Evolutionary conservation across 2,888 invertebrate genomes (phyloP), one percentile per base, ranked within the genome.

Genomic region (Malachius bipustulatus): DNA sequence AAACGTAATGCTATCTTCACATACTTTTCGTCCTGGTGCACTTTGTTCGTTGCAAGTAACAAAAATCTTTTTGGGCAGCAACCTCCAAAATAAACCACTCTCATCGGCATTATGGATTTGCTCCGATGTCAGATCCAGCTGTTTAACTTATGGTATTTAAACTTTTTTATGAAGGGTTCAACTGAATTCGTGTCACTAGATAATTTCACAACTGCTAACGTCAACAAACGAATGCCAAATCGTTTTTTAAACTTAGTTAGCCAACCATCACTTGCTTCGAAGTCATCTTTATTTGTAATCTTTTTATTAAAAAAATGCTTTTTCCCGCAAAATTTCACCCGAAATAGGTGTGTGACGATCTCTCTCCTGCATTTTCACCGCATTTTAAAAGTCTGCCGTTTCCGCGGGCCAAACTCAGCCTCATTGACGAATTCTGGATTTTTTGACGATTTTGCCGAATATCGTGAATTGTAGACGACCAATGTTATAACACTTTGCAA

Each of bases 71-170:
- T 35, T 35, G 16, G 44, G 47, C 13, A 44, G 27, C 6, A 46
- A 27, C 36, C 39, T 38, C 40, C 44, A 46, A 34, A 35, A 41
- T 30, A 46, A 36, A 6, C 39, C 39, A 6, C 41, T 39, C 26
- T 47, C 45, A 32, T 44, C 41, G 10, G 43, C 43, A 35, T 46
- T 46, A 19, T 39, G 42, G 8, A 45, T 24, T 35, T 45, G 43
- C 12, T 39, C 9, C 26, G 33, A 29, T 16, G 12, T 40, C 12
- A 38, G 29, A 32, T 31, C 34, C 30, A 29, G 16, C 14, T 39
- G 26, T 28, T 36, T 16, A 4, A 41, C 37, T 12, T 15, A 15
- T 19, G n/a, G 24, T 15, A 14, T 12, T 11, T 28, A 14, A 41
- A 28, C 14, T 19, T 24, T 30, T 34, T 27, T 41, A 32, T 41